Percentiles rank a stretch among this genome's conserved stretches.
Conservation (phyloP, 2,113 vertebrate species). For the Oryzias woworae region DNA sequence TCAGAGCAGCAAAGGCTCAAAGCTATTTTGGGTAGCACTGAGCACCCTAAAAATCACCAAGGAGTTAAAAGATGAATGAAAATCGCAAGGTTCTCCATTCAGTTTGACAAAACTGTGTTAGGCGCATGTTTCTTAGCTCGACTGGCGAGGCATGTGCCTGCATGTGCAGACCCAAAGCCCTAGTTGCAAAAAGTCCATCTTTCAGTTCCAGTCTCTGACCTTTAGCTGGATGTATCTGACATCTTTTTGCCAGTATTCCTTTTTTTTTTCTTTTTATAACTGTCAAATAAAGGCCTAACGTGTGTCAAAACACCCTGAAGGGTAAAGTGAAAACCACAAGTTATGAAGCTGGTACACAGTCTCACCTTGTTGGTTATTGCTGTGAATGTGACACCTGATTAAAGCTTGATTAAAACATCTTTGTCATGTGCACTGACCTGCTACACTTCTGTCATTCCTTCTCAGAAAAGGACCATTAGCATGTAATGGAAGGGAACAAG, state of each 20-base stretch:
- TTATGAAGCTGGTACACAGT: not conserved
- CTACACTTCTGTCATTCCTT: conserved; percentile 19
- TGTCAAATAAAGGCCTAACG: no score
- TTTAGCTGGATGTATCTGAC: no score
- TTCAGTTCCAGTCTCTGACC: no score
- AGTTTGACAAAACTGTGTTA: no score
- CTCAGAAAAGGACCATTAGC: conserved; percentile 37
- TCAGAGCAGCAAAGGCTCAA: conserved; percentile 13
- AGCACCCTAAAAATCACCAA: conserved; percentile 23
- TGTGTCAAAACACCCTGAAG: no score
- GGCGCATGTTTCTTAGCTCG: no score
- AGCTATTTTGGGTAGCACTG: conserved; percentile 32
- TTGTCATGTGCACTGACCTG: conserved; percentile 28
- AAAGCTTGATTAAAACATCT: conserved; percentile 41
- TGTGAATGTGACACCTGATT: conserved; percentile 47
- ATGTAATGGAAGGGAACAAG: conserved; percentile 46
- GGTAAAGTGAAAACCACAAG: no score
- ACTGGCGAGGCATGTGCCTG: no score
- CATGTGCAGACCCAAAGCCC: no score
- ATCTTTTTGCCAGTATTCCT: no score
- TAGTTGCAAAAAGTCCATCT: no score
- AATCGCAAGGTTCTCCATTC: not conserved
- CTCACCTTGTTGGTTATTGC: conserved; percentile 36
- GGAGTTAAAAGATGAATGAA: not conserved
- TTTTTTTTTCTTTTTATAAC: no score